Conservation (phyloP, 2,113 vertebrate genomes). For the Pluvianellus socialis region DNA sequence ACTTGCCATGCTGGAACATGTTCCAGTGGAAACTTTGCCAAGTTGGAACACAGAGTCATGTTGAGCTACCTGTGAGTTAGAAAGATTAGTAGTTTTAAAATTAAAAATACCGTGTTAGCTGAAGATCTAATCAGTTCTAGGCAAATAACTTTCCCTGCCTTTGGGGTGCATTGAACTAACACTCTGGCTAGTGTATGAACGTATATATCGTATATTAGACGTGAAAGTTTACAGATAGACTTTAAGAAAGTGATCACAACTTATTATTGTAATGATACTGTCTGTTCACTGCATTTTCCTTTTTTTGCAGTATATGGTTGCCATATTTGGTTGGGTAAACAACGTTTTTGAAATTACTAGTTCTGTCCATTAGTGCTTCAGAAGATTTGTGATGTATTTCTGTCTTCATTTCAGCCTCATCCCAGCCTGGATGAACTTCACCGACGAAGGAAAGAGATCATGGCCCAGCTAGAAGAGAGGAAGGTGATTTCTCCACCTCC, state of each 20-base stretch:
- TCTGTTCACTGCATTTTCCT: not conserved
- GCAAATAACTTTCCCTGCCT: not conserved
- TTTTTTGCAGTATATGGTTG: not conserved
- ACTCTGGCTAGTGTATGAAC: not conserved
- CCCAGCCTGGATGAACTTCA: slow-evolving; percentile 93
- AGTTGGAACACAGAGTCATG: not conserved
- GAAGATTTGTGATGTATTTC: slow-evolving; percentile 74
- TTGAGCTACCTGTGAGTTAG: not conserved
- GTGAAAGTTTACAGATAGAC: not conserved
- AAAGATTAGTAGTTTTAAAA: not conserved
- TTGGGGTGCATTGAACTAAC: not conserved
- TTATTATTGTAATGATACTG: not conserved
- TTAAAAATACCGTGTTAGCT: not conserved
- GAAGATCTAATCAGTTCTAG: not conserved
- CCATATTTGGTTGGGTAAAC: not conserved
- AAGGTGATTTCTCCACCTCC: slow-evolving; percentile 96
- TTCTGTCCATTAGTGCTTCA: not conserved
- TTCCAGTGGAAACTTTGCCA: not conserved
- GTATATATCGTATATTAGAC: not conserved
- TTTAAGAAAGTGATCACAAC: not conserved
- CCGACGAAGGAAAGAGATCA: slow-evolving; percentile 91
- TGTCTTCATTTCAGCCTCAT: slow-evolving; percentile 77
- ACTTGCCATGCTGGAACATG: not conserved
- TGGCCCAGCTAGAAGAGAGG: slow-evolving; percentile 94
- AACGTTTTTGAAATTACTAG: not conserved